Conservation (phyloP, 2,888 invertebrate genomes). For the Labia minor region DNA sequence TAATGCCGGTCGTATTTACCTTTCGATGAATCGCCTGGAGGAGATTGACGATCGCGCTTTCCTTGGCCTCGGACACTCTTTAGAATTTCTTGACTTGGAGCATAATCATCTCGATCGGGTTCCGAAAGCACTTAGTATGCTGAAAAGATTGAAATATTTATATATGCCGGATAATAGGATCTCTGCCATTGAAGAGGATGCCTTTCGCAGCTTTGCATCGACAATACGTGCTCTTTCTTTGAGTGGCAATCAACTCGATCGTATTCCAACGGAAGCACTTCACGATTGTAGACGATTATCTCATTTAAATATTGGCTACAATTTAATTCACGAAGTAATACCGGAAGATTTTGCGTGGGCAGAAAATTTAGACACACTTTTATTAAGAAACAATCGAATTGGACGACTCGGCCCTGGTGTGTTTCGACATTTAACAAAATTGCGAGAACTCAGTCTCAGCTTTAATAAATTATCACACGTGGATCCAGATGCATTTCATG, state of each 20-base stretch:
- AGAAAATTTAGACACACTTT: constrained; percentile 32
- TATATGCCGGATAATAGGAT: constrained; percentile 31
- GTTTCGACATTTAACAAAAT: constrained; percentile 33
- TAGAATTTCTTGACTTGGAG: constrained; percentile 30
- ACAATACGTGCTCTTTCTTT: constrained; percentile 28
- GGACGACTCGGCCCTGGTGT: constrained; percentile 30
- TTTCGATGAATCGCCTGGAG: constrained; percentile 29
- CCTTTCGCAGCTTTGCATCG: constrained; percentile 29
- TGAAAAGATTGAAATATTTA: constrained; percentile 29
- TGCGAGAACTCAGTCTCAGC: constrained; percentile 38
- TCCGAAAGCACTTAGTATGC: constrained; percentile 27
- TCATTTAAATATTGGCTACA: constrained; percentile 34
- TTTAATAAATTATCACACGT: constrained; percentile 37
- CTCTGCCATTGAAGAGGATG: constrained; percentile 26
- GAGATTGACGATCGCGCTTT: constrained; percentile 31
- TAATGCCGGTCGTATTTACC: constrained; percentile 32
- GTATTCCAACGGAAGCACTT: constrained; percentile 30
- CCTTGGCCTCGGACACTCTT: constrained; percentile 29
- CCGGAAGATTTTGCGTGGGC: constrained; percentile 28
- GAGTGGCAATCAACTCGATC: constrained; percentile 30
- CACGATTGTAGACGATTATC: constrained; percentile 31
- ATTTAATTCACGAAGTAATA: constrained; percentile 30
- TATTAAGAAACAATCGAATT: constrained; percentile 34
- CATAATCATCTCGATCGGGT: constrained; percentile 27
- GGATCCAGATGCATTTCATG: constrained; percentile 33